phyloP scores from a whole-genome alignment of 2,888 invertebrate species.

The Drosophila setosimentum region DNA sequence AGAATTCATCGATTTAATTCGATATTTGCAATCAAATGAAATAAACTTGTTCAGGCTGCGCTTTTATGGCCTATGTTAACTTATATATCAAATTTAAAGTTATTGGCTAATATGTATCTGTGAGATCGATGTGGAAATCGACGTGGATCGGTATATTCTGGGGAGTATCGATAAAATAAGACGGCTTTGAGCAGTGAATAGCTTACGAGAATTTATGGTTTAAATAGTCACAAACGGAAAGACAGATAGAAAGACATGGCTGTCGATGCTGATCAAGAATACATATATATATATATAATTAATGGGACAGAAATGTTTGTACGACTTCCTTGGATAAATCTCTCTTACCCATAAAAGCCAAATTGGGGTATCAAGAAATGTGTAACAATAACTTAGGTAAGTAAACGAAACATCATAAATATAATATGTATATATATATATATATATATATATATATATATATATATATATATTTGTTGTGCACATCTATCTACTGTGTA shows the following conservation, averaged over 20 bases:
- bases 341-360: not conserved
- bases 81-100: not conserved
- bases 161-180: not conserved
- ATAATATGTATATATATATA: rapidly evolving
- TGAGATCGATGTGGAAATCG: not conserved
- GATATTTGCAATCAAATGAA: not conserved
- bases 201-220: not conserved
- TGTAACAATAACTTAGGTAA: not conserved
- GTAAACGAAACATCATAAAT: not conserved
- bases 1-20: not conserved
- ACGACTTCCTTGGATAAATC: not conserved
- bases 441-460: not conserved
- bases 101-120: not conserved
- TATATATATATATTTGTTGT: not conserved
- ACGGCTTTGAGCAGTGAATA: too few species aligned
- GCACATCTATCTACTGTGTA: slow-evolving; percentile 7
- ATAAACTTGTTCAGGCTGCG: not conserved
- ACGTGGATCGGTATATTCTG: not conserved
- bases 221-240: not conserved
- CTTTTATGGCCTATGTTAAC: not conserved
- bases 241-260: not conserved
- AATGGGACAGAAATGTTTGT: too few species aligned
- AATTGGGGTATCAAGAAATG: not conserved
- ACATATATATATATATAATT: not conserved
- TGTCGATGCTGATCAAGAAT: not conserved